Base-by-base conservation (phyloP, 2,888 invertebrate species). In the Campoplex capitator region DNA sequence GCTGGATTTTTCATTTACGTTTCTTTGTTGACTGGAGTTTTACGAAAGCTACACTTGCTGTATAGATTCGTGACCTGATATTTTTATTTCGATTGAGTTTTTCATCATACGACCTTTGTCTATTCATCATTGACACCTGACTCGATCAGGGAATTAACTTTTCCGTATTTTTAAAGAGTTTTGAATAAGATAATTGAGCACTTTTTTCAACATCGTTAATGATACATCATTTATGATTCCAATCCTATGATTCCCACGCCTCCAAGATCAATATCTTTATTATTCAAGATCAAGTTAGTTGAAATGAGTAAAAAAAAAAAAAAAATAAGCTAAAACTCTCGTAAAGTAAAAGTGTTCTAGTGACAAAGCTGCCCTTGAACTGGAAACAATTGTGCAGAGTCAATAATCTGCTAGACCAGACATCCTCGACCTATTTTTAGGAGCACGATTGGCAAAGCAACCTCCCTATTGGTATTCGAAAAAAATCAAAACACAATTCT, bases 351-450 rank as follows among this genome's bases (percentile, higher is more conserved):
- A 88, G 83, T 88, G 70, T 38, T 78, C 82, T 32, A 56, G 48
- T 65, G 81, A 16, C 56, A 28, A 76, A 76, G 45, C 62, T 79
- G 48, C 79, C 89, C 89, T 86, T 89, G 89, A 86, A 88, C 87
- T 88, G 83, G 76, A 88, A 88, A 85, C 81, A 84, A 89, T 89
- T 58, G 78, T 74, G 71, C 54, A 65, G 79, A 85, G 86, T 86
- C 86, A 87, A 86, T 71, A 88, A 85, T 89, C 87, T 67, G 83
- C 28, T 85, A 54, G 81, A 88, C 86, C 87, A 75, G 89, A 75
- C 80, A 86, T 78, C 89, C 89, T 84, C 88, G 89, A 88, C 88
- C 89, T 74, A 88, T 85, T 88, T 89, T 85, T 54, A 71, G 35
- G 32, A 65, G 38, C 65, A 78, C 75, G 70, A 78, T 68, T 67